These are phyloP conservation scores for Neogale vison DNA, from an alignment of 2,113 vertebrate genomes.

Conservation along the genomic window DNA sequence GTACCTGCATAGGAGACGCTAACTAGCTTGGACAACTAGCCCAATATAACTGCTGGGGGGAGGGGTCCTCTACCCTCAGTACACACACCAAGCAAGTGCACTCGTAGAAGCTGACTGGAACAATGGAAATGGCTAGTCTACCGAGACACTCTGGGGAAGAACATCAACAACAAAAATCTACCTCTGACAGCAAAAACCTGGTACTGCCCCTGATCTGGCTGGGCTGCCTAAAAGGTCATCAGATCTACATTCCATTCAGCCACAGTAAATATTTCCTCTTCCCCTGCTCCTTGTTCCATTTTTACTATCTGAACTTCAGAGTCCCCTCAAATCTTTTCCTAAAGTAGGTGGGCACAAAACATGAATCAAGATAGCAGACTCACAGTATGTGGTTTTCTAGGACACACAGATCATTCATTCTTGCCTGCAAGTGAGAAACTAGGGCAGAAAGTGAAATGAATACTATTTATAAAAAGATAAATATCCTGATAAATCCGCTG, in stretches of 20 bases:
- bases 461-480: constrained; percentile 16
- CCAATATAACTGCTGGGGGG: neutral
- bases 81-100: neutral
- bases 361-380: neutral
- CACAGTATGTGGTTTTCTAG: neutral
- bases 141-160: neutral
- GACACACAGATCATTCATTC: neutral
- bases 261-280: neutral
- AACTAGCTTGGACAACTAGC: neutral
- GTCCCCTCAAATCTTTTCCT: neutral
- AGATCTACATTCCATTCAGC: neutral
- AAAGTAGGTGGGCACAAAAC: neutral
- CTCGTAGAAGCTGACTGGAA: neutral
- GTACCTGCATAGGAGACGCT: neutral
- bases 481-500: neutral
- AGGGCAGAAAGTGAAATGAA: neutral
- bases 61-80: neutral
- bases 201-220: neutral
- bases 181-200: neutral
- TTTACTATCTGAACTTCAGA: neutral
- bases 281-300: neutral
- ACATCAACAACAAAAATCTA: neutral
- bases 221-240: neutral
- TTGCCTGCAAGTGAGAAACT: neutral
- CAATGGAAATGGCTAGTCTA: neutral